Conservation (phyloP, 1,140 invertebrate genomes). For the Saxidomus purpurata region DNA sequence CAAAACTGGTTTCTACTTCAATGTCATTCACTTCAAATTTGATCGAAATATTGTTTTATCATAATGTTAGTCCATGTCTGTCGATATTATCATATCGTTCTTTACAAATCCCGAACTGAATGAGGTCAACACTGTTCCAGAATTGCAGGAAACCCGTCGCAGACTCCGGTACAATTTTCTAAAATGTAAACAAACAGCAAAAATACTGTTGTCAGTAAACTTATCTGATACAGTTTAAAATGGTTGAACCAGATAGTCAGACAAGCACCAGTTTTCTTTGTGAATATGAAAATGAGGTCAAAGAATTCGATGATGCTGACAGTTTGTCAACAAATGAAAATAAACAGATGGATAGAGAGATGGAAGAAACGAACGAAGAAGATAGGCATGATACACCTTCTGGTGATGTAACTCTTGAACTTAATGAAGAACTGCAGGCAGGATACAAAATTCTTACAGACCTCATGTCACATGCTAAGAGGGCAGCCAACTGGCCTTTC, state of each 20-base stretch:
- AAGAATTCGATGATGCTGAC: slow-evolving; percentile 56
- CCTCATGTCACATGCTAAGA: slow-evolving; percentile 59
- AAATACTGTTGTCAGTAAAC: not conserved
- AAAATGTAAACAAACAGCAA: slow-evolving; percentile 54
- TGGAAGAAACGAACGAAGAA: slow-evolving; percentile 47
- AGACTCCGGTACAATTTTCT: slow-evolving; percentile 25
- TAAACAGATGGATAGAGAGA: slow-evolving; percentile 44
- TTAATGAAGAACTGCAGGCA: slow-evolving; percentile 53
- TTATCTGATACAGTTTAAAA: not conserved
- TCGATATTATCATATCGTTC: not conserved
- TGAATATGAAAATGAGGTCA: slow-evolving; percentile 33
- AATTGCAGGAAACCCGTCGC: slow-evolving; percentile 57
- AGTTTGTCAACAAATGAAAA: slow-evolving; percentile 64
- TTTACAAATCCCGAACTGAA: slow-evolving; percentile 38
- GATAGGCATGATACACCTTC: not conserved
- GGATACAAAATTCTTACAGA: slow-evolving; percentile 63
- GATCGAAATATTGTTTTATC: slow-evolving; percentile 11
- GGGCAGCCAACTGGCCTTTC: slow-evolving; percentile 63
- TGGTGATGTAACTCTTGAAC: not conserved
- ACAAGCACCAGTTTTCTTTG: not conserved
- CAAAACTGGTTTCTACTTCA: too few relatives aligned
- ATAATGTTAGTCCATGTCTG: not conserved
- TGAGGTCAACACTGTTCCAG: slow-evolving; percentile 61
- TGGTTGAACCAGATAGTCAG: not conserved
- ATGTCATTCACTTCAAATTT: not conserved